Base-by-base conservation (phyloP, 1,140 invertebrate species). In the Caenorhabditis latens region DNA sequence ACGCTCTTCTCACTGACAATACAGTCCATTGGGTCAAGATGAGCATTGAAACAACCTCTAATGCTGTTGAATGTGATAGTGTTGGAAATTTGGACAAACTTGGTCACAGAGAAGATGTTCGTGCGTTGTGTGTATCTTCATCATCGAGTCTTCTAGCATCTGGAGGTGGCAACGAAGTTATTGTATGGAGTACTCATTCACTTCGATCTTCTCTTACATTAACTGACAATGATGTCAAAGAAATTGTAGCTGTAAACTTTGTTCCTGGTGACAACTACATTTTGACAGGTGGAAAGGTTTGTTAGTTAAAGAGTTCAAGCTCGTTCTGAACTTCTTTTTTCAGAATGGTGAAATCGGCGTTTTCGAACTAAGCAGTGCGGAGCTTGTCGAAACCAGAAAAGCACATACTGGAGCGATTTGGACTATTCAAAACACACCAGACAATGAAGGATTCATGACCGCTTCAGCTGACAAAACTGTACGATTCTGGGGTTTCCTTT, bases 401-500 rank as follows among this genome's bases (percentile, higher is more conserved):
- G 97, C 96, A 5, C 97, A 99, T 92, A 93, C 94, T 21, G 95
- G 94, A 46, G 95, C 97, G 90, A 94, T 98, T 55, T 96, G 95
- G 95, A 95, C 95, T 65, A 79, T 79, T 50, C 71, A 79, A 14
- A 79, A 79, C 24, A 50, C 71, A 24, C 46, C 71, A 50, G 71
- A 79, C 71, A 79, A 79, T 90, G 55, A 90, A 84, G 91, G 91
- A 46, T 92, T 93, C 42, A 84, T 92, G 14, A 87, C 91, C 32
- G 97, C 96, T 14, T 95, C 97, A 71, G 95, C 95, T 16, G 98
- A 99, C 93, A 95, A 96, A 89, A 96, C 95, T 0, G 95, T 98
- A 0, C 98, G 97, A 93, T 95, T 99, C 92, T 99, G 97, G 97
- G 95, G 95, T 87, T 98, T 97, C 93, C 96, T 98, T 93, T 93